phyloP scores from a whole-genome alignment of 2,888 invertebrate species.

The Aspidiotus rigidus region DNA sequence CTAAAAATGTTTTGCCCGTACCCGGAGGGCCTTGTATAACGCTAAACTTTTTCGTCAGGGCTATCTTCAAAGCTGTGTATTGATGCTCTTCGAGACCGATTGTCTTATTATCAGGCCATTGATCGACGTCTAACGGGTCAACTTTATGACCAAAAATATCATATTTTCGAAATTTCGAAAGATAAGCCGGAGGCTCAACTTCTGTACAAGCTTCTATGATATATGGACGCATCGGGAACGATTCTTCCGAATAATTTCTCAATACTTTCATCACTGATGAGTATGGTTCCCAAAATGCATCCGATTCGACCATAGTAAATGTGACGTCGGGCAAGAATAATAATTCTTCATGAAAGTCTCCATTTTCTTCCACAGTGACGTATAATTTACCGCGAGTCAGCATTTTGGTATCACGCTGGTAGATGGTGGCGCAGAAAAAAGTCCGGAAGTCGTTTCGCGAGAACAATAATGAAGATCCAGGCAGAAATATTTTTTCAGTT shows the following conservation, averaged over 20 bases:
- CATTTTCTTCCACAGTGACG: slow-evolving; percentile 16
- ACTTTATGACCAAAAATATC: not conserved
- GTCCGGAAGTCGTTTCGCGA: slow-evolving; percentile 59
- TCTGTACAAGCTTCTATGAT: slow-evolving; percentile 49
- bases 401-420: slow-evolving; percentile 46
- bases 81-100: slow-evolving; percentile 59
- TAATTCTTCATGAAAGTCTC: not conserved
- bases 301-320: slow-evolving; percentile 49
- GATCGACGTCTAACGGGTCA: not conserved
- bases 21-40: slow-evolving; percentile 83
- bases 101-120: slow-evolving; percentile 30
- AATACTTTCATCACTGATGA: slow-evolving; percentile 61
- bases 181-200: not conserved
- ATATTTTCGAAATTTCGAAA: not conserved
- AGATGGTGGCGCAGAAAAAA: slow-evolving; percentile 60
- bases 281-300: slow-evolving; percentile 74
- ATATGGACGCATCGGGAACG: slow-evolving; percentile 60
- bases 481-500: slow-evolving; percentile 54
- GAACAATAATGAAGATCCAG: slow-evolving; percentile 64
- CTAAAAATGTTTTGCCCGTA: slow-evolving; percentile 67
- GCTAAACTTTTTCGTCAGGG: slow-evolving; percentile 60
- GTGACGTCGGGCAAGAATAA: not conserved
- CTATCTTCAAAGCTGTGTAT: slow-evolving; percentile 55
- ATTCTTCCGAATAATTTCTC: slow-evolving; percentile 48
- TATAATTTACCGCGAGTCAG: slow-evolving; percentile 21